Percentiles rank a stretch among this genome's conserved stretches.
phyloP scores from a whole-genome alignment of 23 tunicate species.

The Oikopleura albicans region DNA sequence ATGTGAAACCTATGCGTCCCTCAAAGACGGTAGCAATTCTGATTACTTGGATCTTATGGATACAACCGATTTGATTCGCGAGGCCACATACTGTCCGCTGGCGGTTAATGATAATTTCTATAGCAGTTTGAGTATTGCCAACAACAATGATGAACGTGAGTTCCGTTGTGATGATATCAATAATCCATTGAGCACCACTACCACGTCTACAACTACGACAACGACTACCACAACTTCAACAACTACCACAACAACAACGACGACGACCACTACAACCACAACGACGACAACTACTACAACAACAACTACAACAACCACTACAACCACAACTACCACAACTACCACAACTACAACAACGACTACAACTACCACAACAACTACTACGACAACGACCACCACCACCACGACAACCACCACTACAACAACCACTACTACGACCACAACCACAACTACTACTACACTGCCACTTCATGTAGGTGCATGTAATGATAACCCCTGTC shows the following conservation, averaged over 20 bases:
- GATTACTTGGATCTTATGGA: neutral
- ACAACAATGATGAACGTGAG: too few relatives aligned
- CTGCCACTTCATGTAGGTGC: neutral
- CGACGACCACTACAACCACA: too few relatives aligned
- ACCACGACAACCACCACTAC: neutral
- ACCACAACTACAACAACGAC: neutral
- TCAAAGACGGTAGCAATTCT: neutral
- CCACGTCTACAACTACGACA: too few relatives aligned
- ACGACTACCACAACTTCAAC: too few relatives aligned
- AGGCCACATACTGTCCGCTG: neutral
- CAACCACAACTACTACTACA: neutral
- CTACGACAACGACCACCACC: neutral
- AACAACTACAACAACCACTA: neutral
- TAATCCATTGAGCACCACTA: too few relatives aligned
- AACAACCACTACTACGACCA: neutral
- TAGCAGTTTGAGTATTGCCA: too few relatives aligned
- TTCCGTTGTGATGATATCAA: too few relatives aligned
- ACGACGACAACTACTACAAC: neutral
- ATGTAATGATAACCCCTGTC: neutral
- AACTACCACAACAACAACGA: too few relatives aligned
- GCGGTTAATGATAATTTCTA: too few relatives aligned
- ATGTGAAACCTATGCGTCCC: neutral
- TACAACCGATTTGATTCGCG: neutral
- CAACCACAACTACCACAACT: neutral
- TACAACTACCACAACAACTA: slow-evolving; percentile 1